A percentile compares a stretch with the other conserved stretches of the same genome.
Conservation (phyloP, 2,888 invertebrate genomes). For the Pimpla rufipes region DNA sequence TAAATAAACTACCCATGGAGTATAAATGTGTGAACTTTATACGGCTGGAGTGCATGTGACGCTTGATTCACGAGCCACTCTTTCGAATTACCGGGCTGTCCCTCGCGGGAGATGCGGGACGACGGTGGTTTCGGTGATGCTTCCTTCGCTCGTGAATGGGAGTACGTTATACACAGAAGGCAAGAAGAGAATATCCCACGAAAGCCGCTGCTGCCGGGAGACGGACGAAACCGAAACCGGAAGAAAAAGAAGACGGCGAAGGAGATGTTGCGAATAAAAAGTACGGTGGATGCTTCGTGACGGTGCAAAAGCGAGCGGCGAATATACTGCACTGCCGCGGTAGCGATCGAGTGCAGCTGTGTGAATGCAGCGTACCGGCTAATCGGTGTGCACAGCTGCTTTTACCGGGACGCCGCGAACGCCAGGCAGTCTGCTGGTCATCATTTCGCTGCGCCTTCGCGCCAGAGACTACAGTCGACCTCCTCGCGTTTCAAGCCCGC, state of each 20-base stretch:
- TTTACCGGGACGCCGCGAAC: constrained; percentile 75
- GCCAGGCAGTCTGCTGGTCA: constrained; percentile 80
- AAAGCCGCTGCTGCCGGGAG: constrained; percentile 5
- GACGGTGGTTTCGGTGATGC: constrained; percentile 26
- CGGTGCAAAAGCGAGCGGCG: constrained; percentile 39
- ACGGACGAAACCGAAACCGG: constrained; percentile 24
- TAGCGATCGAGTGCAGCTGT: constrained; percentile 52
- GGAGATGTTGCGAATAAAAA: constrained; percentile 49
- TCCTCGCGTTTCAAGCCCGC: background rate
- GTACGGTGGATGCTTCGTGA: constrained; percentile 49
- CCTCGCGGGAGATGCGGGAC: constrained; percentile 14
- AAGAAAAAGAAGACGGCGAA: constrained; percentile 39
- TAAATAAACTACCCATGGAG: constrained; percentile 27
- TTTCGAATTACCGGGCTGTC: constrained; percentile 38
- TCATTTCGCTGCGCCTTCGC: constrained; percentile 25
- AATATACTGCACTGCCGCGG: constrained; percentile 1
- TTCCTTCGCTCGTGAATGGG: constrained; percentile 29
- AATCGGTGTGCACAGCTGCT: constrained; percentile 77
- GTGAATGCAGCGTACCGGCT: constrained; percentile 69
- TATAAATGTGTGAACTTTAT: background rate
- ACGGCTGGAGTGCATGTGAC: background rate
- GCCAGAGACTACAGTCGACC: background rate
- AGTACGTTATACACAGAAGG: constrained; percentile 36
- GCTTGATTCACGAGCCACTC: constrained; percentile 57
- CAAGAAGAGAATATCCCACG: constrained; percentile 24